Base-by-base conservation (phyloP, 2,888 invertebrate species). In the Heliconius cydno region DNA sequence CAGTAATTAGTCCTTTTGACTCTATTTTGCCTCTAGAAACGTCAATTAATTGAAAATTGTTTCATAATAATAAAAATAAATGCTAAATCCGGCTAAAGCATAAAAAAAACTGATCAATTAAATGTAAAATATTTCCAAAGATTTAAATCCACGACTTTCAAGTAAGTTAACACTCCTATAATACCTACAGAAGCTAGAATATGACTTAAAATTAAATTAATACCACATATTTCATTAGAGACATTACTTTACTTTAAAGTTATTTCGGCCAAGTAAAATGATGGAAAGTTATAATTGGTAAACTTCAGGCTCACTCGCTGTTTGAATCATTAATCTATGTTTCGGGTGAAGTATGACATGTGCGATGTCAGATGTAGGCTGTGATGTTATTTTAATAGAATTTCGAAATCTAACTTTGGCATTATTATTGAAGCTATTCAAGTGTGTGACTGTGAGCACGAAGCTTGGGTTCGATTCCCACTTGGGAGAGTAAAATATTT, bases 221-320 rank as follows among this genome's bases (percentile, higher is more conserved):
- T 22, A 19, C 1, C 19, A 70, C 30, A 10, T 41, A 63, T 70
- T 41, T 70, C 25, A 52, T 52, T 72, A 72, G 46, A 57, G 30
- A 52, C 3, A 71, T 65, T 63, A 65, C 46, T 46, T n/a, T 63
- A 68, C 70, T 41, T 46, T 46, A 77, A 71, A 71, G 41, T 77
- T 73, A 73, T 80, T 52, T 77, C 67, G 41, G 60, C 67, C 34
- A 71, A 76, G 76, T 74, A 77, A 81, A 79, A 75, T 81, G 66
- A 67, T 66, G 70, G 70, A 68, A 79, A 81, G 81, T 81, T 81
- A 81, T 81, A 81, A 81, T 81, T 81, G 79, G 79, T 77, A 77
- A 81, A 81, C 68, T 81, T 79, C n/a, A n/a, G 70, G 71, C 22
- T 15, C 41, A 38, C 60, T 77, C 76, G 73, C 60, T 73, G 60